Evolutionary conservation across 1,140 invertebrate species (phyloP).

Genomic region (Gonioctena quinquepunctata): DNA sequence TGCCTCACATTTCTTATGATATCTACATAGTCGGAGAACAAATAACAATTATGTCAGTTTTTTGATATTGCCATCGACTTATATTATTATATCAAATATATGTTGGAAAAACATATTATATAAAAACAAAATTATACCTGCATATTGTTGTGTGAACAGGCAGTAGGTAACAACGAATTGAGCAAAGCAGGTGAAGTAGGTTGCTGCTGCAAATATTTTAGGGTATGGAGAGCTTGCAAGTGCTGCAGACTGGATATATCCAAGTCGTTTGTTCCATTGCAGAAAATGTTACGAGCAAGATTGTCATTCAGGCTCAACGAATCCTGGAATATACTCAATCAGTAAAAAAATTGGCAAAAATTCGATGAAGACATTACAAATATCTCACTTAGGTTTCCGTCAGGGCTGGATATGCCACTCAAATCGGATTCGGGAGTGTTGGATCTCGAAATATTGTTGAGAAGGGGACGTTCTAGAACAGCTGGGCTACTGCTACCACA

Average conservation of each 20-base stretch:
- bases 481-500: slow-evolving; percentile 62
- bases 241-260: slow-evolving; percentile 58
- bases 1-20: too few species aligned
- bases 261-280: slow-evolving; percentile 45
- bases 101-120: too few species aligned
- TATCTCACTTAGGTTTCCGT: slow-evolving; percentile 66
- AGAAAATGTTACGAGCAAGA: slow-evolving; percentile 38
- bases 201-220: slow-evolving; percentile 58
- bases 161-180: slow-evolving; percentile 41
- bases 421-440: slow-evolving; percentile 68
- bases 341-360: not conserved
- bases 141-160: slow-evolving; percentile 35
- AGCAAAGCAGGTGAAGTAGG: slow-evolving; percentile 44
- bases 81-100: too few species aligned
- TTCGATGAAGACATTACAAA: slow-evolving; percentile 63
- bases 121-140: slow-evolving; percentile 21
- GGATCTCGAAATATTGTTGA: slow-evolving; percentile 60
- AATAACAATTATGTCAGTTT: too few species aligned
- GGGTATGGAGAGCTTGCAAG: slow-evolving; percentile 55
- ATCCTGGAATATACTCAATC: slow-evolving; percentile 35
- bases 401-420: slow-evolving; percentile 64
- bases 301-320: slow-evolving; percentile 47
- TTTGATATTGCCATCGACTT: not conserved
- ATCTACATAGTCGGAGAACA: too few species aligned
- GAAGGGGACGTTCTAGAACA: slow-evolving; percentile 56